A percentile compares a stretch with the other conserved stretches of the same genome.
These are phyloP conservation scores for Hymenochirus boettgeri DNA, from an alignment of 2,113 vertebrate genomes.

Conservation along the genomic window DNA sequence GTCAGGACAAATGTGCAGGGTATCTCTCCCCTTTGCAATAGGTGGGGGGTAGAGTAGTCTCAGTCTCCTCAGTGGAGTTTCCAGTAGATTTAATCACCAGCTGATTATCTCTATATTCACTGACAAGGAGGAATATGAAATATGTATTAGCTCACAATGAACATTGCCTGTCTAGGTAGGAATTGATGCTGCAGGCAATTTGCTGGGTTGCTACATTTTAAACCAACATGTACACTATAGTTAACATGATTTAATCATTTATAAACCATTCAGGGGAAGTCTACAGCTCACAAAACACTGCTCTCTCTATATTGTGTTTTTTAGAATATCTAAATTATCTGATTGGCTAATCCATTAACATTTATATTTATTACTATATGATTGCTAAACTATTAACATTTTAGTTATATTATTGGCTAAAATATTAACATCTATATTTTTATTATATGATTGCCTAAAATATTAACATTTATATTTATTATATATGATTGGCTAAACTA, in stretches of 20 bases:
- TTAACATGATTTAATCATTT: constrained; percentile 30
- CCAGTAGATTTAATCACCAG: neutral
- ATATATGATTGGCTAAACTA: no score
- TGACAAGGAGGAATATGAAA: constrained; percentile 16
- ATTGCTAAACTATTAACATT: no score
- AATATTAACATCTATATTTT: no score
- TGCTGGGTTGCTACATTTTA: constrained; percentile 7
- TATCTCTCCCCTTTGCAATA: neutral
- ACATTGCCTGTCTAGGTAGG: neutral
- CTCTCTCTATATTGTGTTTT: no score
- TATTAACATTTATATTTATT: no score
- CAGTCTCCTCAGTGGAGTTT: neutral
- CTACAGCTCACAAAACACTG: neutral
- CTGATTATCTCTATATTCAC: neutral
- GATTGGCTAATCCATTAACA: no score
- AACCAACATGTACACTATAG: neutral
- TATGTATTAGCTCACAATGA: neutral
- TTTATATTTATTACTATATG: no score
- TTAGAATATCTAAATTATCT: no score
- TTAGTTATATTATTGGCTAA: no score
- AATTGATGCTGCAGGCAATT: neutral
- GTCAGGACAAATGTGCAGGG: neutral
- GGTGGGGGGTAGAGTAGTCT: neutral
- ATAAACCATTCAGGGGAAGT: neutral
- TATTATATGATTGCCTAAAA: no score